Conservation (phyloP, 2,888 invertebrate genomes). For the Ormyrus labotus region DNA sequence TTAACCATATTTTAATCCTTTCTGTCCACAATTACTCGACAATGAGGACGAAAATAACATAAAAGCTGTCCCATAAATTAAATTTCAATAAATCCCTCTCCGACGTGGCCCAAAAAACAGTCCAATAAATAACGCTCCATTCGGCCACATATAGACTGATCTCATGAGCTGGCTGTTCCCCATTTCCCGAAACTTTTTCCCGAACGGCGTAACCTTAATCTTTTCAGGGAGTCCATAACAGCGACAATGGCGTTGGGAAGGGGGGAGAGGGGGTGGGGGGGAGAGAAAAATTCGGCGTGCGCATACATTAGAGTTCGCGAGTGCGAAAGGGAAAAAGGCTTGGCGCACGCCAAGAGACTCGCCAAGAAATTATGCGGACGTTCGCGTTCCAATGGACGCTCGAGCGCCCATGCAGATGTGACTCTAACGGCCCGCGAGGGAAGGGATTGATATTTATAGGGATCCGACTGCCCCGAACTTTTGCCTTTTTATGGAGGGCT, state of each 20-base stretch:
- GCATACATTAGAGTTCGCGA: conserved; percentile 27
- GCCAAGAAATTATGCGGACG: conserved; percentile 70
- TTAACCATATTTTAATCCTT: too few relatives aligned
- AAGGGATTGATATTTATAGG: conserved; percentile 24
- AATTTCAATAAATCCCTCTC: too few relatives aligned
- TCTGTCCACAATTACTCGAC: too few relatives aligned
- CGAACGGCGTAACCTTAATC: conserved; percentile 4
- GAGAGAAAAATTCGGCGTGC: conserved; percentile 18
- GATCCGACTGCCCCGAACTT: not conserved
- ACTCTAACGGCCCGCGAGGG: not conserved
- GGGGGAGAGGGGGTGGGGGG: not conserved
- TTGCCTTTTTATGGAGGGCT: not conserved
- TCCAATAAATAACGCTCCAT: too few relatives aligned
- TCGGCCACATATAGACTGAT: too few relatives aligned
- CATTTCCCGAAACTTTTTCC: not conserved
- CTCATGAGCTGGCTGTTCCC: too few relatives aligned
- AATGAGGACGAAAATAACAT: too few relatives aligned
- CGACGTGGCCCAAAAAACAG: too few relatives aligned
- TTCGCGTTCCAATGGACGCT: conserved; percentile 59
- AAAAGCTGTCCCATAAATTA: too few relatives aligned
- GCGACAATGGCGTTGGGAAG: too few relatives aligned
- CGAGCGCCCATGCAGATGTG: conserved; percentile 9
- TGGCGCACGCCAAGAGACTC: conserved; percentile 63
- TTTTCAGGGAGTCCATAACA: not conserved
- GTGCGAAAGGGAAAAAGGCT: conserved; percentile 38